Percentiles rank a stretch among this genome's conserved stretches.
These are phyloP conservation scores for Drosophila auraria DNA, from an alignment of 1,140 invertebrate species.

Conservation along the genomic window DNA sequence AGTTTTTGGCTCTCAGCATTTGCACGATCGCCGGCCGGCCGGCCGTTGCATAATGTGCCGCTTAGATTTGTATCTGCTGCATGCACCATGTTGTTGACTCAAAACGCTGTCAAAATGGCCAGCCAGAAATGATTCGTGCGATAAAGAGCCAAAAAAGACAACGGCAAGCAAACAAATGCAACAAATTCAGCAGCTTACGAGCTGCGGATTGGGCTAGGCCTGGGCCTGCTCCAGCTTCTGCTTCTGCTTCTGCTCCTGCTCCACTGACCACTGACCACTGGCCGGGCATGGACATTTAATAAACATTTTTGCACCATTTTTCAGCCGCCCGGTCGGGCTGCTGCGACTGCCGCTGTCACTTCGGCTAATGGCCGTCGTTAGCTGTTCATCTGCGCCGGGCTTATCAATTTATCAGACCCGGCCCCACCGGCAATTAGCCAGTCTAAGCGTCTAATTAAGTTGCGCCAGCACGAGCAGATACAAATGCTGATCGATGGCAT, in stretches of 20 bases:
- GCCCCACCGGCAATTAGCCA: conserved; percentile 64
- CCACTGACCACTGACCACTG: conserved; percentile 51
- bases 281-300: conserved; percentile 72
- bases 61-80: conserved; percentile 82
- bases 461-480: conserved; percentile 62
- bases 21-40: conserved; percentile 58
- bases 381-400: conserved; percentile 73
- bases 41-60: conserved; percentile 74
- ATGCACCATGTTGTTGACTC: conserved; percentile 81
- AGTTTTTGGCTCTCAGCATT: conserved; percentile 68
- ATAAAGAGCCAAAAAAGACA: conserved; percentile 65
- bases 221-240: not conserved
- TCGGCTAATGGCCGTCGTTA: conserved; percentile 77
- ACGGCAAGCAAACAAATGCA: conserved; percentile 63
- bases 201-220: conserved; percentile 37
- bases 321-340: conserved; percentile 48
- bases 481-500: conserved; percentile 71
- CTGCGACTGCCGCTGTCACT: conserved; percentile 42
- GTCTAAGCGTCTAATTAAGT: conserved; percentile 81
- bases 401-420: conserved; percentile 76
- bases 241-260: conserved; percentile 6
- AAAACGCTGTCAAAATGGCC: conserved; percentile 81
- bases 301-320: conserved; percentile 81
- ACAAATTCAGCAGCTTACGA: conserved; percentile 12
- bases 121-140: conserved; percentile 78